These are phyloP conservation scores for Nothobranchius furzeri DNA, from an alignment of 2,113 vertebrate species.

Conservation along the genomic window DNA sequence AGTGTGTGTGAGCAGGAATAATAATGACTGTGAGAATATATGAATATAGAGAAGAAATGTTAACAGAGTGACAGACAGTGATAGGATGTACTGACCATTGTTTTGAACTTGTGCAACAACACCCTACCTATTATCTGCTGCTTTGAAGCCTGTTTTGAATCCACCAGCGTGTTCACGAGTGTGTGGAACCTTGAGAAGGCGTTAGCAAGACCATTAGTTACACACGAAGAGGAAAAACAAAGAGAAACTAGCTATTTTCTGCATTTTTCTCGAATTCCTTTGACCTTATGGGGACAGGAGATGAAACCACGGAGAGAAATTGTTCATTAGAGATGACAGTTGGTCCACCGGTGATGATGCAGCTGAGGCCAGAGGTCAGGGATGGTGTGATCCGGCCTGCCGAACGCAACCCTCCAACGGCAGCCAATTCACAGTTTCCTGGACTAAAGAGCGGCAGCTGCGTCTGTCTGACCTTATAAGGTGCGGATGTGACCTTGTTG, in stretches of 20 bases:
- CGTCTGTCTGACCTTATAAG: conserved; percentile 49
- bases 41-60: conserved; percentile 33
- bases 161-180: conserved; percentile 4
- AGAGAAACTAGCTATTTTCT: not conserved
- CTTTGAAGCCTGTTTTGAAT: conserved; percentile 11
- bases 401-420: conserved; percentile 11
- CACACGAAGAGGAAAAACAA: not conserved
- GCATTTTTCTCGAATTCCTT: not conserved
- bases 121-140: not conserved
- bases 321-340: conserved; percentile 3
- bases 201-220: not conserved
- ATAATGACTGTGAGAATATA: conserved; percentile 24
- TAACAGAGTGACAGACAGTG: conserved; percentile 36
- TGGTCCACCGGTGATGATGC: conserved; percentile 3
- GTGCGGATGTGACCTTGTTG: conserved; percentile 40
- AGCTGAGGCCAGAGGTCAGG: conserved; percentile 48
- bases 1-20: conserved; percentile 38
- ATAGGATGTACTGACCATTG: conserved; percentile 49
- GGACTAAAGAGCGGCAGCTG: conserved; percentile 24
- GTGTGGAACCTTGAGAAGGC: not conserved
- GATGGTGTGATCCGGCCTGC: conserved; percentile 18
- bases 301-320: no score
- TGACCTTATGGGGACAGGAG: not conserved
- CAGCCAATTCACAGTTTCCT: conserved; percentile 50
- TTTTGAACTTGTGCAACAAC: conserved; percentile 18